Evolutionary conservation across 2,888 invertebrate genomes (phyloP), one percentile per base, ranked within the genome.

Genomic region (Pachliopta kotzebuea): DNA sequence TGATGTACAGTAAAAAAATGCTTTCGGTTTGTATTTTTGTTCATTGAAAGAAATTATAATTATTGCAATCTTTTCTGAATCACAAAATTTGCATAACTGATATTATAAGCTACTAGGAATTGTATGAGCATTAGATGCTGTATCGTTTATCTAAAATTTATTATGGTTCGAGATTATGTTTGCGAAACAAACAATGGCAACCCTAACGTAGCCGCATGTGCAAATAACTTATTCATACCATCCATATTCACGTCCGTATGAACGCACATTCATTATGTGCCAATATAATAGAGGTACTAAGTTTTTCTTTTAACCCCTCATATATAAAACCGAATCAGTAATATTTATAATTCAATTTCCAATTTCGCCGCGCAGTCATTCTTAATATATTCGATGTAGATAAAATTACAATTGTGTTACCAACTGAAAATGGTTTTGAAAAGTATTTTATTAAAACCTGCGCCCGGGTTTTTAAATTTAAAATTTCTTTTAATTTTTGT

Each of bases 141-240:
- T 45, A 42, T 42, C 42, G 17, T 42, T 42, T 42, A 42, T 18
- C 4, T 42, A 45, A 45, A n/a, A 45, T 45, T 45, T 45, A 45
- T n/a, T 45, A n/a, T 45, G 4, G 18, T n/a, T n/a, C n/a, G n/a
- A 31, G 37, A 56, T 23, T 49, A 55, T 59, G 37, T 63, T 59
- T 55, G 31, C 18, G 17, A 59, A 63, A 49, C 23, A 54, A 63
- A 63, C 58, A 50, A 50, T 58, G 58, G 55, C 62, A 62, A 45
- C 55, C 65, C 65, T 66, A 55, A 0, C 21, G 60, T 31, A 56
- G 53, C 60, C 54, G 62, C 55, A 54, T 61, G 61, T 55, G 61
- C 67, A 61, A 64, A 63, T 68, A 66, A 68, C 64, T 63, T 68
- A 69, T 68, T 68, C 65, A 67, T 65, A 65, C 64, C 54, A 64